Evolutionary conservation across 2,888 invertebrate species (phyloP), one percentile per base, ranked within the genome.

Genomic region (Melinaea menophilus): DNA sequence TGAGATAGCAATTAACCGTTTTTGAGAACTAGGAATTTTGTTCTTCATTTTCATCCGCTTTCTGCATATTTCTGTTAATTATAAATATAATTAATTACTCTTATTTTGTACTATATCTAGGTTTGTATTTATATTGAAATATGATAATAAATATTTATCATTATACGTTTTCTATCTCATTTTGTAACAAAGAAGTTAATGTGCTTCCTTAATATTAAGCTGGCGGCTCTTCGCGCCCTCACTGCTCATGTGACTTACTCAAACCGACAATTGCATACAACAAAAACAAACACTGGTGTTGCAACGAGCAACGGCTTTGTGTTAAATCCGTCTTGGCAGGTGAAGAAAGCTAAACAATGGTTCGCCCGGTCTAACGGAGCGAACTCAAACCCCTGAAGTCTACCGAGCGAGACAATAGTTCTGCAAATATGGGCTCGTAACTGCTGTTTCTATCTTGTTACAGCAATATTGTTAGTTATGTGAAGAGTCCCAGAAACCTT

Each of bases 381-480:
- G 75, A 73, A 75, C 81, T 85, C 79, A 78, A 85, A 83, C 86
- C 85, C 79, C 85, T 84, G 84, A 88, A 86, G 85, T 85, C 82
- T 84, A 78, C 82, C 77, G 80, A 82, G 79, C 84, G 82, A 88
- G 86, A 88, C 89, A 90, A 90, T 87, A 79, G 83, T 74, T 72
- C 75, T 77, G 81, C 79, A 85, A 85, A 87, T 86, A 82, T 86
- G 86, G 86, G 85, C 86, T 84, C 82, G 75, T 75, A 82, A 84
- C 86, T 84, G 88, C 82, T 82, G 80, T 78, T 85, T 84, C 81
- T 79, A 81, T 85, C 88, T 89, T 87, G 88, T 90, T 89, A 89
- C 87, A 82, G 77, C 84, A 85, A 86, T 86, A 86, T 90, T 88
- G 88, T 90, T 89, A 89, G 87, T 87, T 88, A 89, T 89, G 86